Conservation (phyloP, 2,888 invertebrate species). For the Latrodectus hesperus region DNA sequence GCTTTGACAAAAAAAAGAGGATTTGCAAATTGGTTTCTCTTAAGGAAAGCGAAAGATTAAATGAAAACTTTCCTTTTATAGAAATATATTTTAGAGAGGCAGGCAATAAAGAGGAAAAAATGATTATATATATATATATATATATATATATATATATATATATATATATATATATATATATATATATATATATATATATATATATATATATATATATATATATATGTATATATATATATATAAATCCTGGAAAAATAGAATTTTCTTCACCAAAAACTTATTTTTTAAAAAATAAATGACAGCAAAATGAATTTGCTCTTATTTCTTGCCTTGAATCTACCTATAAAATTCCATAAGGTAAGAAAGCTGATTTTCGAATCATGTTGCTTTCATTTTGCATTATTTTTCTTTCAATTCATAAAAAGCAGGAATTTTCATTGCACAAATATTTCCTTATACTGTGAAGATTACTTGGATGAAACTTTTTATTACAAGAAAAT, state of each 20-base stretch:
- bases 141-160: too few species aligned
- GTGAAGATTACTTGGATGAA: too few species aligned
- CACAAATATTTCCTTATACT: too few species aligned
- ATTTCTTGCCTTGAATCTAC: conserved; percentile 22
- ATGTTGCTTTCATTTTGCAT: too few species aligned
- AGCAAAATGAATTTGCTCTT: conserved; percentile 14
- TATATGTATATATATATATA: too few species aligned
- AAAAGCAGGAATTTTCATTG: too few species aligned
- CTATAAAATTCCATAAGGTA: conserved; percentile 5
- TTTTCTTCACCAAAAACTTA: conserved; percentile 19
- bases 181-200: too few species aligned
- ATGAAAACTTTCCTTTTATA: conserved; percentile 55
- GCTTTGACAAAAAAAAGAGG: conserved; percentile 62
- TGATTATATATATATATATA: conserved; percentile 49
- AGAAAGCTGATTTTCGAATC: conserved; percentile 15
- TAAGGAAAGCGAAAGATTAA: conserved; percentile 63
- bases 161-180: too few species aligned
- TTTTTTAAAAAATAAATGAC: conserved; percentile 28
- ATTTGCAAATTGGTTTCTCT: conserved; percentile 69
- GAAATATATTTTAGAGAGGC: conserved; percentile 65
- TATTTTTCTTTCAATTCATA: too few species aligned
- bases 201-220: too few species aligned
- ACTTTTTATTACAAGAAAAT: too few species aligned
- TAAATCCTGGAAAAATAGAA: not conserved
- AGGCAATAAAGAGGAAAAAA: conserved; percentile 49